Evolutionary conservation across 1,140 invertebrate species (phyloP).

Genomic region (Dysdera silvatica): DNA sequence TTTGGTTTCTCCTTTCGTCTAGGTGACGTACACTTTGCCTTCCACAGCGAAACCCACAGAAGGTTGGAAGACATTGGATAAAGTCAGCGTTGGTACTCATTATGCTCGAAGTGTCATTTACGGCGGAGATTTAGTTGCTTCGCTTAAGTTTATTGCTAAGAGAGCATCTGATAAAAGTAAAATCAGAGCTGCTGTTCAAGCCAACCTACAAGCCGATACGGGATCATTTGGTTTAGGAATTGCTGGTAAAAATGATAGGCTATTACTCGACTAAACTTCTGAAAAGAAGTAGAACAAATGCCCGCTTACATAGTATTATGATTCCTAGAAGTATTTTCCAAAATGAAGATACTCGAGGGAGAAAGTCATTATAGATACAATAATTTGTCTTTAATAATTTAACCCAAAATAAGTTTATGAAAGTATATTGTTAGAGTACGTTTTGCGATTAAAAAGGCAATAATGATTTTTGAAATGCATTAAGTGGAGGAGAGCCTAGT

Average conservation of each 20-base stretch:
- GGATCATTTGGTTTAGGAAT: slow-evolving; percentile 21
- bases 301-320: no score
- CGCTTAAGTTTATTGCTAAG: slow-evolving; percentile 18
- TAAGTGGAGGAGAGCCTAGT: no score
- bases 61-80: slow-evolving; percentile 9
- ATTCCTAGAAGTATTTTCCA: no score
- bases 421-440: no score
- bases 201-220: slow-evolving; percentile 18
- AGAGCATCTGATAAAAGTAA: slow-evolving; percentile 17
- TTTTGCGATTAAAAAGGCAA: no score
- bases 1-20: not conserved
- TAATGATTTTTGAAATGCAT: no score
- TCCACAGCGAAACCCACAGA: slow-evolving; percentile 6
- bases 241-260: slow-evolving; percentile 15
- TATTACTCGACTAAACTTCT: no score
- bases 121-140: slow-evolving; percentile 28
- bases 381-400: no score
- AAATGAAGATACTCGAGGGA: no score
- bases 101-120: slow-evolving; percentile 26
- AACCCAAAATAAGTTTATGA: no score
- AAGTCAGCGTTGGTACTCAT: slow-evolving; percentile 9
- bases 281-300: no score
- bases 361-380: no score
- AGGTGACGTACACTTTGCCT: slow-evolving; percentile 23
- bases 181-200: slow-evolving; percentile 16